phyloP scores from a whole-genome alignment of 2,797 vertebrate genomes.

The Anguilla anguilla region DNA sequence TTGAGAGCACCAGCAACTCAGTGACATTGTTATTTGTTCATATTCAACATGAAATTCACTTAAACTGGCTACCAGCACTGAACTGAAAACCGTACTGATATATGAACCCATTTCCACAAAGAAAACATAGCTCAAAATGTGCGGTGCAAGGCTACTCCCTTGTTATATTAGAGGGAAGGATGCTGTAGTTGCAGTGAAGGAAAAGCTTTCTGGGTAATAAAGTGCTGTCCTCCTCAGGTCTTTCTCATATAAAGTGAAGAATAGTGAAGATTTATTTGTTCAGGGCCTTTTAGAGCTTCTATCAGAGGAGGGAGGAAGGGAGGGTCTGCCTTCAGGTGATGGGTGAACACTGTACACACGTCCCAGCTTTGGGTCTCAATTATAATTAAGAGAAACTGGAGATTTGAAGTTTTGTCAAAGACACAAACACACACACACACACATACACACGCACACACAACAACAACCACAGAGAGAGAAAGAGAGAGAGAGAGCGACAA shows the following conservation, averaged over 20 bases:
- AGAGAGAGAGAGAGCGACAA: too few species aligned
- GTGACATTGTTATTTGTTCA: conserved; percentile 42
- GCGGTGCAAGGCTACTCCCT: conserved; percentile 75
- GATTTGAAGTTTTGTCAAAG: background rate
- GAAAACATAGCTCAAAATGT: conserved; percentile 81
- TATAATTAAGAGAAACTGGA: conserved; percentile 23
- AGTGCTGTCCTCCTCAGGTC: conserved; percentile 72
- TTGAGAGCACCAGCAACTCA: conserved; percentile 15
- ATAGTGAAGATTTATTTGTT: conserved; percentile 58
- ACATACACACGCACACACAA: background rate
- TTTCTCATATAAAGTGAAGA: conserved; percentile 71
- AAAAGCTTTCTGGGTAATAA: conserved; percentile 73
- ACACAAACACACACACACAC: background rate
- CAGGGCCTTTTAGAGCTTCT: background rate
- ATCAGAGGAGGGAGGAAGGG: background rate
- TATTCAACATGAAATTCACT: conserved; percentile 58
- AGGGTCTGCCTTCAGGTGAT: too few species aligned
- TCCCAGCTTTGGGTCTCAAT: conserved; percentile 40
- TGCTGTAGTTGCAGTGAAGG: conserved; percentile 70
- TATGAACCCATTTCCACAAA: conserved; percentile 79
- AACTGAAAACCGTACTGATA: conserved; percentile 72
- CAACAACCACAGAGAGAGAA: too few species aligned
- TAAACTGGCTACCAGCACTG: conserved; percentile 58
- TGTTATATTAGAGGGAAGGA: conserved; percentile 72
- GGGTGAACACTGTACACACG: background rate